These are phyloP conservation scores for Fregetta grallaria DNA, from an alignment of 2,113 vertebrate species.

Conservation along the genomic window DNA sequence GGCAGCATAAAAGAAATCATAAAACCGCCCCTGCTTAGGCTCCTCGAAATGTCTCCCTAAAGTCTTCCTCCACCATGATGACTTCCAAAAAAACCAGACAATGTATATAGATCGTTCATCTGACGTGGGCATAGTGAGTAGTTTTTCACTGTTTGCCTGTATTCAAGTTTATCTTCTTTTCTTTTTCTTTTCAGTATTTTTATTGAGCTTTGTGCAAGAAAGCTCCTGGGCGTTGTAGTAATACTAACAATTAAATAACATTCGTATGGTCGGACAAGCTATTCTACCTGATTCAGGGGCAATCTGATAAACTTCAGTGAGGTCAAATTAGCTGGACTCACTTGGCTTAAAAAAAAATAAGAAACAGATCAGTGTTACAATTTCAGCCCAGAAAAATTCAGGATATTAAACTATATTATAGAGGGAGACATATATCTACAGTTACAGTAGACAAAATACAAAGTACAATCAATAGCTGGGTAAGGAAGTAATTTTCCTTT, in stretches of 20 bases:
- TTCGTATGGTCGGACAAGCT: neutral
- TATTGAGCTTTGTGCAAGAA: neutral
- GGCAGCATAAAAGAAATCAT: neutral
- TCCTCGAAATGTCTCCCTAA: neutral
- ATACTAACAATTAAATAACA: neutral
- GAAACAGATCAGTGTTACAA: neutral
- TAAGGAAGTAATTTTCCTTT: neutral
- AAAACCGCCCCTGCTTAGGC: neutral
- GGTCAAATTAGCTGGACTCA: neutral
- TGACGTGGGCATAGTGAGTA: neutral
- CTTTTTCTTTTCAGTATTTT: neutral
- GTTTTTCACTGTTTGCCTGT: neutral
- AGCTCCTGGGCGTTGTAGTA: neutral
- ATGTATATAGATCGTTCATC: rapidly evolving
- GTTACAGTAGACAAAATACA: neutral
- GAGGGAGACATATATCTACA: neutral
- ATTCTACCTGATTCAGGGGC: neutral
- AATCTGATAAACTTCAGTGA: neutral
- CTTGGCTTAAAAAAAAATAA: neutral
- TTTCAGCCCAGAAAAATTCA: neutral
- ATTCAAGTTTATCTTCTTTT: neutral
- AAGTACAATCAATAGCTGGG: neutral
- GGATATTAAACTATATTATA: neutral
- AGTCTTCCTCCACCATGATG: neutral
- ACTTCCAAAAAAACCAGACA: neutral